Evolutionary conservation across 2,888 invertebrate genomes (phyloP).

Genomic region (Callyntrura guangdongensis): DNA sequence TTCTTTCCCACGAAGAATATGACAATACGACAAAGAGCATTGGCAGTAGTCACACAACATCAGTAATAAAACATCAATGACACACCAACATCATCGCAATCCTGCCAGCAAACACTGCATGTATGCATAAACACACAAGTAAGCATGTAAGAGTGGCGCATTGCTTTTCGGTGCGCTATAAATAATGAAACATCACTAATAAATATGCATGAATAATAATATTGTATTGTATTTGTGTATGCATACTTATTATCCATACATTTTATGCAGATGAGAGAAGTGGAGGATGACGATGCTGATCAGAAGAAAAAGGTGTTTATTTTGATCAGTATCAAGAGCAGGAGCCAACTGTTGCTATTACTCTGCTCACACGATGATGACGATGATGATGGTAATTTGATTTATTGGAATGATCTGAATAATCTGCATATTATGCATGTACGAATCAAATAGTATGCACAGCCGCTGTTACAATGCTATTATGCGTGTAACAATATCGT

Average conservation of each 20-base stretch:
- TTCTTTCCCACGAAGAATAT: conserved; percentile 76
- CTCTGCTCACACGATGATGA: background rate
- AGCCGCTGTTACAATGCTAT: background rate
- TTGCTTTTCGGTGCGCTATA: conserved; percentile 4
- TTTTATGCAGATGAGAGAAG: conserved; percentile 62
- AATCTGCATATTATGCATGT: conserved; percentile 42
- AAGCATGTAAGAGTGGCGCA: background rate
- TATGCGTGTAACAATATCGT: conserved; percentile 15
- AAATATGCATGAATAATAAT: conserved; percentile 13
- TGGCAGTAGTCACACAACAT: background rate
- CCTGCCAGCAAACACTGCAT: background rate
- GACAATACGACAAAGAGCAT: conserved; percentile 49
- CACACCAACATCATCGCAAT: background rate
- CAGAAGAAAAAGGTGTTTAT: conserved; percentile 66
- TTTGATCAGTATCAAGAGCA: conserved; percentile 40
- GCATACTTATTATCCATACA: conserved; percentile 31
- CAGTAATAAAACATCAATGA: background rate
- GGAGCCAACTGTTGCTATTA: conserved; percentile 37
- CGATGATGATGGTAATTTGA: conserved; percentile 61
- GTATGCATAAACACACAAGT: background rate
- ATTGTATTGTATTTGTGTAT: background rate
- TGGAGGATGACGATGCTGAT: background rate
- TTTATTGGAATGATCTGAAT: conserved; percentile 72
- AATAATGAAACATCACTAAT: conserved; percentile 46
- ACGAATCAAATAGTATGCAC: background rate